Evolutionary conservation across 2,888 invertebrate genomes (phyloP), one percentile per base, ranked within the genome.

Genomic region (Aphidoletes aphidimyza): DNA sequence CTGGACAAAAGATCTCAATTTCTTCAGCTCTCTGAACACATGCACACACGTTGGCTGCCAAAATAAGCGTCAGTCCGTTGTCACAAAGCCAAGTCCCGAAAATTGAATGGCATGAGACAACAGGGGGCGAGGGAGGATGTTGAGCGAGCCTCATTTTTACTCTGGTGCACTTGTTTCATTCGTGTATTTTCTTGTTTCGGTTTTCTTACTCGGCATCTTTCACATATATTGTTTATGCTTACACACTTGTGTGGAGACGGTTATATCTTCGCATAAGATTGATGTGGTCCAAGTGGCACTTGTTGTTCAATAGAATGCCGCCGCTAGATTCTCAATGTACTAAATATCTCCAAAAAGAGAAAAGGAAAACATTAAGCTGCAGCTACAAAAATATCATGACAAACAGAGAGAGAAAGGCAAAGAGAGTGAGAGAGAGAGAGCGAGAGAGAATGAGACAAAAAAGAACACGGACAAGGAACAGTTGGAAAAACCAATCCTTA

Each of bases 401-500:
- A n/a, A n/a, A n/a, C n/a, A n/a, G n/a, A n/a, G n/a, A 14, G 17
- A 47, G 47, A 47, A 17, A 47, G 17, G 17, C 14, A 54, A 39
- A 11, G 11, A 39, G 39, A 39, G 11, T 5, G 11, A 39, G 39
- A 39, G 11, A 11, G 11, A 8, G 39, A 39, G 5, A 11, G 11
- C 39, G 39, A 39, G 5, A 11, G 11, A 39, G 39, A 39, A 39
- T 5, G 11, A 39, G 39, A 47, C 8, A 47, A 19, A 19, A 11
- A 47, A 47, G 42, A 42, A 47, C 6, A 47, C 2, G 69, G 30
- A 69, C 26, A 69, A 69, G 30, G 30, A 69, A 69, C 26, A 69
- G 69, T 69, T 30, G 69, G 69, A 69, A 69, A 69, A 69, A 69
- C 69, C 69, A 69, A 69, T 69, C 34, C 69, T 69, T 69, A 69